Evolutionary conservation across 2,797 vertebrate species (phyloP), one percentile per base, ranked within the genome.

Genomic region (Adrianichthys oophorus): DNA sequence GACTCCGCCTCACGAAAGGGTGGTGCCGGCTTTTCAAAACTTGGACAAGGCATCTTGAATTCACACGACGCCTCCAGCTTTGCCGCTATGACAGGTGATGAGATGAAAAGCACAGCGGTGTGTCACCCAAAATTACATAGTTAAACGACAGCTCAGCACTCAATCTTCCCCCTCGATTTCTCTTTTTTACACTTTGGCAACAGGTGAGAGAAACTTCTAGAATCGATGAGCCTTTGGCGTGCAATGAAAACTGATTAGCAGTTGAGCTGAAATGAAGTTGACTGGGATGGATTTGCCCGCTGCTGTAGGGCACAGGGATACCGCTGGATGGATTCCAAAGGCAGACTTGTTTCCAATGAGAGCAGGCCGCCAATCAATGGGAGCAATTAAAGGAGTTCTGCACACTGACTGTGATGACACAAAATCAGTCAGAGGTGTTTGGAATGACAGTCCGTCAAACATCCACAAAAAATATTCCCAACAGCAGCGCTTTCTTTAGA

Each of bases 301-400:
- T 65, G 62, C 71, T 72, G 78, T 46, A 68, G 63, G 82, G 57
- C 54, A 56, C 17, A 1, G 46, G 47, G 48, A 54, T 48, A 19
- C 16, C 2, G 18, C 54, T 48, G 69, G 53, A 75, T 13, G 56
- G 63, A 72, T 61, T 71, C 65, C 57, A 48, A 16, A 0, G 37
- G 50, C 46, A 13, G 62, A 68, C 62, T 74, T 5, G 44, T 60
- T 74, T 66, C 78, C 74, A 65, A 77, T 69, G 52, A 65, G 68
- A 78, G 77, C 80, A 66, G 49, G 8, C 54, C 2, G 17, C 1
- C 64, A 68, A 79, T 82, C 78, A 54, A 82, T 80, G 55, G 68
- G 53, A 74, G 74, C 79, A 84, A 83, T 82, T 82, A 78, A 67
- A 70, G 48, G 58, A 76, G 81, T 74, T 70, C 68, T 68, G 73